A percentile compares a stretch with the other conserved stretches of the same genome.
phyloP scores from a whole-genome alignment of 1,140 invertebrate genomes.

The Drosophila gunungcola region DNA sequence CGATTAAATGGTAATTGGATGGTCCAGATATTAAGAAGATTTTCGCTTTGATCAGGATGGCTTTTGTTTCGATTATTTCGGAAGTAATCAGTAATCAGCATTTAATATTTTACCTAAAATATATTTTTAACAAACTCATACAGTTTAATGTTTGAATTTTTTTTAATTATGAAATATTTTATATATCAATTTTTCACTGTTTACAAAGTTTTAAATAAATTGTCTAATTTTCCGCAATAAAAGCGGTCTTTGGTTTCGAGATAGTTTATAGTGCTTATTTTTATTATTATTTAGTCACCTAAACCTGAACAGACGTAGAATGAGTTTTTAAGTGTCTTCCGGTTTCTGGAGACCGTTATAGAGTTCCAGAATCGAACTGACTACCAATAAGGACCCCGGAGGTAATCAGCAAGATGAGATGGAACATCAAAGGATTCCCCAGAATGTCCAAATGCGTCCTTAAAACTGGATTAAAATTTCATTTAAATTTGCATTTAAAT shows the following conservation, averaged over 20 bases:
- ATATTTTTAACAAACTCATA: no score
- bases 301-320: no score
- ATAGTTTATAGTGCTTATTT: no score
- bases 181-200: no score
- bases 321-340: no score
- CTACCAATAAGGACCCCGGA: conserved; percentile 10
- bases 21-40: conserved; percentile 24
- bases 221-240: no score
- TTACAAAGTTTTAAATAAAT: no score
- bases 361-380: conserved; percentile 23
- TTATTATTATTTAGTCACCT: no score
- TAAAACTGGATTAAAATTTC: conserved; percentile 84
- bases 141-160: no score
- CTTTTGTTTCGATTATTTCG: conserved; percentile 10
- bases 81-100: background rate
- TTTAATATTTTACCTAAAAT: conserved; percentile 22
- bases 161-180: no score
- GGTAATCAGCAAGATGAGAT: conserved; percentile 16
- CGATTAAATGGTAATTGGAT: conserved; percentile 51
- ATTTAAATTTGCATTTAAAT: conserved; percentile 85
- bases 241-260: no score
- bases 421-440: conserved; percentile 65
- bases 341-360: background rate
- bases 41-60: conserved; percentile 3
- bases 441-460: conserved; percentile 54